Base-by-base conservation (phyloP, 1,140 invertebrate genomes). In the Doryteuthis pealeii region DNA sequence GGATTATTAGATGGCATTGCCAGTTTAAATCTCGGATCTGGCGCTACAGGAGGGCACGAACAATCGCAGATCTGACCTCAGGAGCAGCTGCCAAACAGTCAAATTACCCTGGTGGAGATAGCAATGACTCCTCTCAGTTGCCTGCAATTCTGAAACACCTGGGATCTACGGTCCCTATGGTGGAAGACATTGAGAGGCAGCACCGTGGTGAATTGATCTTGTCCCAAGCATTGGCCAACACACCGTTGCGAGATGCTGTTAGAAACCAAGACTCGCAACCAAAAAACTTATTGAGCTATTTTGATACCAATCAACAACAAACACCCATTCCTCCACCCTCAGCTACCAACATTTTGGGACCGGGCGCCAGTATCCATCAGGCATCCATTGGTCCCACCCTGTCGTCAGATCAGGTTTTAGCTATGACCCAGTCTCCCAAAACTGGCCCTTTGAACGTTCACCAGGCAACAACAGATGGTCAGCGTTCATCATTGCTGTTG, bases 101-200 rank as follows among this genome's bases (percentile, higher is more conserved):
- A 31, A 22, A n/a, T 66, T 71, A n/a, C 18, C 18, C 54, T 22
- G 18, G 6, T 6, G 26, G 54, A 28, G 54, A 62, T 22, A 62
- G 18, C 18, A 28, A 62, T 6, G 26, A n/a, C 54, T 68, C 70
- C 93, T 84, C 94, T 91, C 91, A 93, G 81, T 94, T 95, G 93
- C 88, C 93, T 92, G 32, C 94, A 92, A 86, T 94, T 92, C 85
- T 94, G 1, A 92, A 93, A 76, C 90, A 92, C 73, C 87, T 95
- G 40, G 93, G 94, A 91, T 93, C 92, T 40, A 92, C 94, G 84
- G 92, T 93, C 26, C 93, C 94, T 82, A 92, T 91, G 69, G 91
- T 96, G 14, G 94, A 95, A 82, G 93, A 96, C 85, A 94, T 96
- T 81, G 95, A 96, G 81, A 94, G 94, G 77, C 93, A 94, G 79